A percentile compares a stretch with the other conserved stretches of the same genome.
These are phyloP conservation scores for Rutilus rutilus DNA, from an alignment of 2,113 vertebrate genomes.

Conservation along the genomic window DNA sequence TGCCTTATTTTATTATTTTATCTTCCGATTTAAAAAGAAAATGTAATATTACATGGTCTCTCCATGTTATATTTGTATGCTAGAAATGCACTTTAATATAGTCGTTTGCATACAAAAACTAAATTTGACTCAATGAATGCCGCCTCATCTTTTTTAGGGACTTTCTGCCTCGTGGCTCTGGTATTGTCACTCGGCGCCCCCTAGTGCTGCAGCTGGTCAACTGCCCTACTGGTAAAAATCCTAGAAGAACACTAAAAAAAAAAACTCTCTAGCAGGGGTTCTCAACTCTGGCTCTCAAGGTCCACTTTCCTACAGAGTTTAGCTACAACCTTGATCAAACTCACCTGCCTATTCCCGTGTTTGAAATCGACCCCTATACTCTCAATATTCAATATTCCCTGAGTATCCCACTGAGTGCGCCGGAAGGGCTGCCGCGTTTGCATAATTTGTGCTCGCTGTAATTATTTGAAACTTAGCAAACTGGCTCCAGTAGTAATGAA, in stretches of 20 bases:
- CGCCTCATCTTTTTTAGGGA: constrained; percentile 74
- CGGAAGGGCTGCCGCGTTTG: too few species aligned
- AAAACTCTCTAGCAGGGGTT: too few species aligned
- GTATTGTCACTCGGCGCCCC: constrained; percentile 92
- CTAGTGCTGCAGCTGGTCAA: constrained; percentile 94
- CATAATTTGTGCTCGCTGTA: too few species aligned
- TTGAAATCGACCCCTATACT: too few species aligned
- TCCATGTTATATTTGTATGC: neutral
- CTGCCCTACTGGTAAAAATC: constrained; percentile 82
- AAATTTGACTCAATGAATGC: neutral
- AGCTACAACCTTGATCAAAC: too few species aligned
- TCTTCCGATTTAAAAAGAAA: neutral
- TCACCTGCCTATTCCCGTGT: too few species aligned
- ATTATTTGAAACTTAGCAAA: too few species aligned
- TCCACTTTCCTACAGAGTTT: too few species aligned
- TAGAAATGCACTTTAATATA: neutral
- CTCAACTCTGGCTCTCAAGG: too few species aligned
- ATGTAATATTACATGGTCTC: neutral
- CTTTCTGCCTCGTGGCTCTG: constrained; percentile 94
- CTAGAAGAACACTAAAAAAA: neutral
- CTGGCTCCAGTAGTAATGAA: too few species aligned
- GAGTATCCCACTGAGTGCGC: too few species aligned
- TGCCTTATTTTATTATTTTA: neutral
- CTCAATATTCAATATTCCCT: too few species aligned
- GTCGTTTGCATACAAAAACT: neutral